Evolutionary conservation across 2,797 vertebrate species (phyloP), one percentile per base, ranked within the genome.

Genomic region (Anabas testudineus): DNA sequence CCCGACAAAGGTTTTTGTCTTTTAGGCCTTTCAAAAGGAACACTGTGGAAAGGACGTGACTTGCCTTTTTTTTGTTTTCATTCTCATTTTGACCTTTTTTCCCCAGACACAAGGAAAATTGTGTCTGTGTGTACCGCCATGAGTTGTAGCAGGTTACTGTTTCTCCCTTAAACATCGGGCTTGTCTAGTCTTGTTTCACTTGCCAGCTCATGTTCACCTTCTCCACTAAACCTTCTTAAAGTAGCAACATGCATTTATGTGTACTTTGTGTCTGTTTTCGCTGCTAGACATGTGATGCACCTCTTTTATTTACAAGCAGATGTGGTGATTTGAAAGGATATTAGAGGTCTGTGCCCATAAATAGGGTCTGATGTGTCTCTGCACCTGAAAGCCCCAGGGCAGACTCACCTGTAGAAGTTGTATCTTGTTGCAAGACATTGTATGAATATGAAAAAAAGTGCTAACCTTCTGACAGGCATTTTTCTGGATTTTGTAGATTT

Each of bases 131-230:
- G 86, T 86, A 92, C 90, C 90, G 82, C 72, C 55, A 46, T 47
- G 81, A 82, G 86, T 60, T 67, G 76, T 91, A 55, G 67, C 81
- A 87, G 87, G 88, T 88, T 88, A 78, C 73, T 74, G 82, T 90
- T 87, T 85, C 68, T 73, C 82, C 78, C 85, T 83, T 60, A 90
- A 88, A 90, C 88, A 85, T 37, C 18, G 59, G 86, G 78, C 91
- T 64, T 89, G 92, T 89, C 85, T 56, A 5, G 66, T 90, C 91
- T 83, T 36, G 87, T 73, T 76, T 56, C n/a, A 22, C 65, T 75
- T 57, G 64, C 79, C 70, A 53, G 63, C 60, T 85, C 78, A 73
- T 32, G 52, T 66, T 78, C 71, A 58, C 24, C 65, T 41, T 59
- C 41, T 60, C 67, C 39, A 62, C 41, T 76, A 51, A 62, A 43